Evolutionary conservation across 1,140 invertebrate species (phyloP).

Genomic region (Microplitis mediator): DNA sequence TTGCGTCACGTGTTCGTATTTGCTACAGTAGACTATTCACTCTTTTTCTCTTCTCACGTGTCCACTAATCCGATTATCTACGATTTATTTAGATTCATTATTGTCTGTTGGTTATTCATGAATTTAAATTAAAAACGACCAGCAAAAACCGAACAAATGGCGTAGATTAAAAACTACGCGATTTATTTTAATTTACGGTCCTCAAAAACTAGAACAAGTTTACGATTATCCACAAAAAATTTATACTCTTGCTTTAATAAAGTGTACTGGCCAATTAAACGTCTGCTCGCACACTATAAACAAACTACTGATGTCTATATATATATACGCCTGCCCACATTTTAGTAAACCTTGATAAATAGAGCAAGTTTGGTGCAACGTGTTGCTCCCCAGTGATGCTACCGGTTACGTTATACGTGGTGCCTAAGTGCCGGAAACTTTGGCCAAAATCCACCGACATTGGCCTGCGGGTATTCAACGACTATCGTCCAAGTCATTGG

Average conservation of each 20-base stretch:
- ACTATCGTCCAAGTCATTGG: neutral
- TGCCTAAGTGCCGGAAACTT: slow-evolving; percentile 42
- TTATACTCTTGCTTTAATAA: too few relatives aligned
- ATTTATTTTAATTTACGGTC: too few relatives aligned
- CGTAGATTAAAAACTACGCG: neutral
- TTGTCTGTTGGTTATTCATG: too few relatives aligned
- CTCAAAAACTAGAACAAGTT: too few relatives aligned
- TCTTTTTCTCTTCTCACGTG: neutral
- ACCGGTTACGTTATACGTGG: slow-evolving; percentile 33
- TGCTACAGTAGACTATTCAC: neutral
- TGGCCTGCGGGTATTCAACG: neutral
- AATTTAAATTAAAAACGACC: neutral
- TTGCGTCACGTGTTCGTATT: neutral
- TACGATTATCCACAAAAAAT: too few relatives aligned
- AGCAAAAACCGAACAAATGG: neutral
- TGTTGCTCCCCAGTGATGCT: slow-evolving; percentile 41
- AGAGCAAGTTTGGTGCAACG: slow-evolving; percentile 47
- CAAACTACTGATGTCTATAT: slow-evolving; percentile 16
- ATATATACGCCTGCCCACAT: slow-evolving; percentile 10
- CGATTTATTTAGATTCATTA: neutral
- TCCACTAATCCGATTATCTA: neutral
- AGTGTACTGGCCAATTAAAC: neutral
- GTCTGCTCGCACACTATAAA: slow-evolving; percentile 5
- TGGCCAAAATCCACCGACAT: slow-evolving; percentile 27
- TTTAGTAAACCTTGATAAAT: slow-evolving; percentile 44